Evolutionary conservation across 37 sponge, comb jelly and placozoan species (phyloP), one percentile per base, ranked within the genome.

Genomic region (Crambe crambe): DNA sequence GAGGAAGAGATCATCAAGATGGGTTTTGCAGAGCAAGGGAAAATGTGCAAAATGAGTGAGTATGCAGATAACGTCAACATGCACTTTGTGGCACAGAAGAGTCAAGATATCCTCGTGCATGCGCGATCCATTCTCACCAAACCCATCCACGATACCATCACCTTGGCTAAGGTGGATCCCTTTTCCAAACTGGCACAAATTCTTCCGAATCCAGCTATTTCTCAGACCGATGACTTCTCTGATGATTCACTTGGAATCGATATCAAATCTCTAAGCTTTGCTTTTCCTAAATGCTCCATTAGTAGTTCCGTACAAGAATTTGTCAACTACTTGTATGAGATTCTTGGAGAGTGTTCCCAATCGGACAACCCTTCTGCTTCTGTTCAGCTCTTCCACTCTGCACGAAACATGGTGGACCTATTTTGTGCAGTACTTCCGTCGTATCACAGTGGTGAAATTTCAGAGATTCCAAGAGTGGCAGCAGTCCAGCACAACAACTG

Each of bases 401-500:
- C 70, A 21, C 77, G 91, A 34, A 72, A 74, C 41, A 79, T 90
- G 88, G 59, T 94, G 30, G 92, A 91, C 10, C 77, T 94, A 36
- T 94, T 80, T 44, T 71, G 75, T 63, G 80, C 84, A 23, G 60
- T 91, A 34, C 38, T 76, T 0, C 79, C 88, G 26, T 72, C 78
- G 41, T 77, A 83, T 37, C 91, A 90, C 61, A 70, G 80, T n/a
- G 10, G 56, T 26, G 66, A 39, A 21, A 80, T 89, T 10, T 56
- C 66, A 15, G 68, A 75, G n/a, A 51, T 94, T 12, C 92, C 92
- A n/a, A 70, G 79, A 3, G 67, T 67, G 0, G 82, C 92, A 1
- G 92, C 89, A 5, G 44, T 94, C 12, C 85, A 83, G 67, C 85
- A 96, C 74, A 96, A 94, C 77, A 94, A 94, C 79, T 90, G 85